Evolutionary conservation across 2,888 invertebrate genomes (phyloP), one percentile per base, ranked within the genome.

Genomic region (Hylaea fasciaria): DNA sequence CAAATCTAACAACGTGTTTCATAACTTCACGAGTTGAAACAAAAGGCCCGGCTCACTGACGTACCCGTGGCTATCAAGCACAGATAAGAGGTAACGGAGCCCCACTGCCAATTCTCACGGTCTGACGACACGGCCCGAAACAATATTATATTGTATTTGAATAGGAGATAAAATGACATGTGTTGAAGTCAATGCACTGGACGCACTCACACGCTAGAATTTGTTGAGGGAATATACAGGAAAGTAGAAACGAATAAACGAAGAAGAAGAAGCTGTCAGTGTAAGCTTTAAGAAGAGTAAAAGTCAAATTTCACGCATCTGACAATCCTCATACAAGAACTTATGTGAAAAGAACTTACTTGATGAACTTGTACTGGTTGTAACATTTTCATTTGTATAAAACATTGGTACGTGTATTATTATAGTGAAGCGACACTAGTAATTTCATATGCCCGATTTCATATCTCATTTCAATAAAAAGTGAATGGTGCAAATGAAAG

Each of bases 81-180:
- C 0, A 62, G 70, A 70, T 70, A 70, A 70, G 58, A 64, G 9
- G 28, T 67, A 69, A 59, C 69, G 64, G 69, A 47, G 53, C 57
- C n/a, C 40, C 44, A 52, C 54, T 51, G 62, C 47, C 28, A 56
- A 64, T 66, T 70, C 68, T 65, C 66, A 64, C 66, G 64, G 44
- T 56, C 56, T 63, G 63, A 60, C 55, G 68, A 53, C 62, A 60
- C 63, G 40, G 37, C 58, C 50, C 57, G 46, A 68, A 68, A 70
- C 69, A 64, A 70, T 68, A 62, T 60, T 49, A 57, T 69, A 69
- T 62, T 57, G 62, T 62, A 57, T 66, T 68, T 68, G 66, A 61
- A 64, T 66, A 65, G 64, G 40, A 68, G 68, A 68, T 68, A 68
- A 64, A 60, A 60, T 57, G 47, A 43, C 58, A 63, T 43, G 56